These are phyloP conservation scores for Dromaius novaehollandiae DNA, from an alignment of 2,113 vertebrate species.

Conservation along the genomic window DNA sequence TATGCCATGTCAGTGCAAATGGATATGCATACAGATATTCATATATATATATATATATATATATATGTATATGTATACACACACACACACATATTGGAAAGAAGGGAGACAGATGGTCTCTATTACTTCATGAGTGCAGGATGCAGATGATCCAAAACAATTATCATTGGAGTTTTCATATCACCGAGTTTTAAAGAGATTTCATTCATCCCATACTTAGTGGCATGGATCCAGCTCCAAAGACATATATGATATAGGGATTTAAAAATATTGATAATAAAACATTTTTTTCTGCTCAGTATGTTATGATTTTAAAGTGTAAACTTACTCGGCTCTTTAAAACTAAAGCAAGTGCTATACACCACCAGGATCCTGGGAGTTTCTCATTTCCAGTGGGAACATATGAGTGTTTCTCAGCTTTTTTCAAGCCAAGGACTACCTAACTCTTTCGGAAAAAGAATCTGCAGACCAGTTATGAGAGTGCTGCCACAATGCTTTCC, in stretches of 20 bases:
- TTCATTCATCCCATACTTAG: neutral
- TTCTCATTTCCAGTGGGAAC: neutral
- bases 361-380: neutral
- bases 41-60: neutral
- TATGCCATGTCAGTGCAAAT: neutral
- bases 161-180: neutral
- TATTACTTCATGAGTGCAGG: neutral
- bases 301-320: neutral
- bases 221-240: neutral
- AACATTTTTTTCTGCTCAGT: neutral
- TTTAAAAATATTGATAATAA: neutral
- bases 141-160: conserved; percentile 19
- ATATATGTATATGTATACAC: no score
- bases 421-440: neutral
- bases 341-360: neutral
- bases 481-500: neutral
- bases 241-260: neutral
- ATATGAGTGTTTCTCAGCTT: neutral
- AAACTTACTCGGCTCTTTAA: neutral
- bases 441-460: neutral
- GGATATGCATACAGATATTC: neutral
- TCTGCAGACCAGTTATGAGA: neutral
- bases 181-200: neutral
- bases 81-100: neutral
- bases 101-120: neutral